phyloP scores from a whole-genome alignment of 2,888 invertebrate genomes.

The Ennomos quercinarius region DNA sequence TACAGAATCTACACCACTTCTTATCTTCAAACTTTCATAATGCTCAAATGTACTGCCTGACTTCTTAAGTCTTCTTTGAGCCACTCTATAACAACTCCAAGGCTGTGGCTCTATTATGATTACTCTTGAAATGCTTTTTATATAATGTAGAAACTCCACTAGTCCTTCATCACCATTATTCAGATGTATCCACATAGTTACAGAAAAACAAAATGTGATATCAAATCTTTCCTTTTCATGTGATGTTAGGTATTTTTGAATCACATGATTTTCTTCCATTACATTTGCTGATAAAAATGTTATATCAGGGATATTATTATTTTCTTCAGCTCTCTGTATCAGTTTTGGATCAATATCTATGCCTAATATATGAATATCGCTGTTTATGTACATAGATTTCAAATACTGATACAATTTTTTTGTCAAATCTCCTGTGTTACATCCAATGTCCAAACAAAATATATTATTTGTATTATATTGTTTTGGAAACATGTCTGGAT shows the following conservation, averaged over 20 bases:
- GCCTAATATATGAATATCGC: constrained; percentile 84
- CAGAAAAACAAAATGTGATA: constrained; percentile 91
- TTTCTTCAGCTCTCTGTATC: constrained; percentile 88
- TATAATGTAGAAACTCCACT: constrained; percentile 84
- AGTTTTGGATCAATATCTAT: constrained; percentile 91
- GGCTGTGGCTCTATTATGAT: constrained; percentile 93
- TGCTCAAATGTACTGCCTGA: constrained; percentile 86
- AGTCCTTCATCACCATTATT: constrained; percentile 92
- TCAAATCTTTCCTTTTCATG: constrained; percentile 84
- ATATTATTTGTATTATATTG: constrained; percentile 52
- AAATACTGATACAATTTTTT: constrained; percentile 83
- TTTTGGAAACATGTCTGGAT: constrained; percentile 65
- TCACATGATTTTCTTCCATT: constrained; percentile 68
- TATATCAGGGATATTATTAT: constrained; percentile 74
- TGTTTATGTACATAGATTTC: constrained; percentile 61
- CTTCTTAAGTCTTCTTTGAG: constrained; percentile 89
- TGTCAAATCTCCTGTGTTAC: constrained; percentile 93
- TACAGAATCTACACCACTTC: constrained; percentile 85
- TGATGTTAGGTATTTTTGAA: constrained; percentile 78
- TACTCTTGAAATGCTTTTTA: constrained; percentile 81
- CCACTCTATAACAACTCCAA: constrained; percentile 93
- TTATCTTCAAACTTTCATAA: constrained; percentile 86
- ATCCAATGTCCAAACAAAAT: constrained; percentile 89
- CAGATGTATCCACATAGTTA: constrained; percentile 96
- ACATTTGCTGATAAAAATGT: constrained; percentile 87